Evolutionary conservation across 1,140 invertebrate genomes (phyloP).

Genomic region (Pogonomyrmex barbatus): DNA sequence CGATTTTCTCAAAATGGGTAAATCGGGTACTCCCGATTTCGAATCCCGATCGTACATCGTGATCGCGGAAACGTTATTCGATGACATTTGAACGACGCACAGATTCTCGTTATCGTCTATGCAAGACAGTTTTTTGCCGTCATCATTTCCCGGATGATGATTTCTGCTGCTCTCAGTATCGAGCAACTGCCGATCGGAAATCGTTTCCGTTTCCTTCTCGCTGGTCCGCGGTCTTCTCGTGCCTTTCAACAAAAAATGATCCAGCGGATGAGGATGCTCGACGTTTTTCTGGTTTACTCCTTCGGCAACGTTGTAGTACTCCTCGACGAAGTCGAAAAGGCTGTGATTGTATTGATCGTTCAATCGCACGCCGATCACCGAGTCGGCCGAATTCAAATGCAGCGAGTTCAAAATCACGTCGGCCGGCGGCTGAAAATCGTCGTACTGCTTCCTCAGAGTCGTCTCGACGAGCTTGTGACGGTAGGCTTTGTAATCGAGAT

Average conservation of each 20-base stretch:
- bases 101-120: constrained; percentile 42
- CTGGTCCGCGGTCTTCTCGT: constrained; percentile 61
- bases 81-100: too few relatives aligned
- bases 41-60: not conserved
- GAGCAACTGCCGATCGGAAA: not conserved
- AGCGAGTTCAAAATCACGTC: constrained; percentile 80
- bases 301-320: constrained; percentile 61
- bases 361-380: constrained; percentile 63
- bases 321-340: constrained; percentile 77
- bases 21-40: not conserved
- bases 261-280: constrained; percentile 74
- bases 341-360: constrained; percentile 71
- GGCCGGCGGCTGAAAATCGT: constrained; percentile 76
- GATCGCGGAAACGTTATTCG: not conserved
- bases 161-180: not conserved
- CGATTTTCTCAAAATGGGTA: not conserved
- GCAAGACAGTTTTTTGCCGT: not conserved
- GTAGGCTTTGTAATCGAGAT: constrained; percentile 78
- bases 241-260: constrained; percentile 78
- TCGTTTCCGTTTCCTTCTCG: constrained; percentile 64
- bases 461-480: constrained; percentile 79
- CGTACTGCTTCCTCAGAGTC: constrained; percentile 76
- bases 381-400: constrained; percentile 77
- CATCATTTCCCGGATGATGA: not conserved
- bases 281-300: constrained; percentile 64